phyloP scores from a whole-genome alignment of 2,113 vertebrate genomes.

The Mormoops blainvillei region DNA sequence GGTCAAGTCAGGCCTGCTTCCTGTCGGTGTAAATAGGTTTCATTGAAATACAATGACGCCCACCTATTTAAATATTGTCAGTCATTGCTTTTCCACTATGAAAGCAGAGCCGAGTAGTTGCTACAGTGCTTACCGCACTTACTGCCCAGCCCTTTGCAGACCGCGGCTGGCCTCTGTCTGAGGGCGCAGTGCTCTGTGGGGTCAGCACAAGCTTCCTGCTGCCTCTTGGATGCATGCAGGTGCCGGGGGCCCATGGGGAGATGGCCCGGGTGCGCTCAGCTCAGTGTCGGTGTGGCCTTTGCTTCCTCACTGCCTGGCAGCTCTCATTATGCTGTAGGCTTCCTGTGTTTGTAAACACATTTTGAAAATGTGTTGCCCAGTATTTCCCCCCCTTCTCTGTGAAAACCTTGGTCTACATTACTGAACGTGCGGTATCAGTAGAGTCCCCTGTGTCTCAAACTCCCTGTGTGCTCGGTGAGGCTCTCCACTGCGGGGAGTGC shows the following conservation, averaged over 20 bases:
- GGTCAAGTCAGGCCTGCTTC: background rate
- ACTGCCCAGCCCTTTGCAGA: background rate
- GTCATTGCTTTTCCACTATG: background rate
- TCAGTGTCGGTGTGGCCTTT: background rate
- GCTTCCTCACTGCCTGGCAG: background rate
- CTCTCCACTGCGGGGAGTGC: background rate
- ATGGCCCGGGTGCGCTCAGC: too few relatives aligned
- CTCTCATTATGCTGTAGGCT: background rate
- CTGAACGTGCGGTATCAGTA: background rate
- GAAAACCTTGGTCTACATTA: background rate
- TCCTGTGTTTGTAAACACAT: background rate
- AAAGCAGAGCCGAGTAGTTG: background rate
- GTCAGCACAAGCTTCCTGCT: background rate
- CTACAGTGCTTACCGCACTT: background rate
- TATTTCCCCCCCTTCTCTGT: background rate
- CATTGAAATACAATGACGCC: background rate
- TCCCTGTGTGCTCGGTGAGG: background rate
- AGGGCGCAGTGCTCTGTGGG: background rate
- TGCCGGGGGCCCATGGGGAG: background rate
- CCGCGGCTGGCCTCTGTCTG: background rate
- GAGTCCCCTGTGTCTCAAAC: background rate
- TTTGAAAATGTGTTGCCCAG: background rate
- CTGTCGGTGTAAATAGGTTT: background rate
- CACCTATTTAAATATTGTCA: background rate
- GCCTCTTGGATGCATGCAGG: too few relatives aligned